Evolutionary conservation across 2,888 invertebrate genomes (phyloP).

Genomic region (Hymenopus coronatus): DNA sequence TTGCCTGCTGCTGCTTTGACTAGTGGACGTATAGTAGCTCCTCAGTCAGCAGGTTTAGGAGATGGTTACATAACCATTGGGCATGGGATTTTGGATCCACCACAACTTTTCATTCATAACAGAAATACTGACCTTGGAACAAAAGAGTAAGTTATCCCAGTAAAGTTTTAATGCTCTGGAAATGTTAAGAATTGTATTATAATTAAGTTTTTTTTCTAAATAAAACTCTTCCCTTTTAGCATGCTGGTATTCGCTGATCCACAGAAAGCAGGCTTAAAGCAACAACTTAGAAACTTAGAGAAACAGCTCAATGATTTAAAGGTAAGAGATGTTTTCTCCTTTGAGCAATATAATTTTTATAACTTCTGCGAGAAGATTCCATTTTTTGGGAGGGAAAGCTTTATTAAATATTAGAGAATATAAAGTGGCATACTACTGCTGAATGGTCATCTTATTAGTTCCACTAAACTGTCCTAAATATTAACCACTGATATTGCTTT

Average conservation of each 20-base stretch:
- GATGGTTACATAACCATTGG: slow-evolving; percentile 52
- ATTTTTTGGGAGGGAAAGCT: too few relatives aligned
- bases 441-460: too few relatives aligned
- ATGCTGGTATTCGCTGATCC: slow-evolving; percentile 53
- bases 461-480: too few relatives aligned
- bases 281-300: slow-evolving; percentile 58
- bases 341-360: too few relatives aligned
- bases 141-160: slow-evolving; percentile 43
- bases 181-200: neutral
- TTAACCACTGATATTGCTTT: too few relatives aligned
- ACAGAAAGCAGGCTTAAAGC: slow-evolving; percentile 53
- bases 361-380: too few relatives aligned
- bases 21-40: slow-evolving; percentile 30
- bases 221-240: slow-evolving; percentile 8
- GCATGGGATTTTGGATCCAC: slow-evolving; percentile 45
- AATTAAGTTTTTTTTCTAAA: neutral
- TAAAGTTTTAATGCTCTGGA: neutral
- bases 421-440: too few relatives aligned
- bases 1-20: slow-evolving; percentile 28
- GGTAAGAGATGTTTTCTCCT: slow-evolving; percentile 38
- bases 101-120: slow-evolving; percentile 41
- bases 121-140: slow-evolving; percentile 45
- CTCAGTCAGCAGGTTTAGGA: slow-evolving; percentile 41
- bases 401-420: too few relatives aligned
- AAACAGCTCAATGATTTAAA: slow-evolving; percentile 61